phyloP scores from a whole-genome alignment of 2,113 vertebrate species.

The Gnathonemus longibarbis region DNA sequence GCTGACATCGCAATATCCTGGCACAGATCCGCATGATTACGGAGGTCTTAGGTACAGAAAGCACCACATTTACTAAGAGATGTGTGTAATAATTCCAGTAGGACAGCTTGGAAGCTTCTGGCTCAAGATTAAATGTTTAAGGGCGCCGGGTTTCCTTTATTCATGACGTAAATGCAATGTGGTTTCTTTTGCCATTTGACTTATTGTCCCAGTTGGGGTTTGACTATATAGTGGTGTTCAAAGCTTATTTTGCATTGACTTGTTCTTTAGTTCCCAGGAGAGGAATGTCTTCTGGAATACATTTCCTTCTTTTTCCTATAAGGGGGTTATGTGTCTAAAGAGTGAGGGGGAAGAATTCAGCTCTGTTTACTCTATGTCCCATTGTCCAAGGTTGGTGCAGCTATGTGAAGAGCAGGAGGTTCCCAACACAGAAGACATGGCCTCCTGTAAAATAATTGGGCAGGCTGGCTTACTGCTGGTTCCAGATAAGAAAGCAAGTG shows the following conservation, averaged over 20 bases:
- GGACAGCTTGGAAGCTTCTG: background rate
- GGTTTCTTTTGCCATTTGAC: background rate
- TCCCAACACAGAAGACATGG: conserved; percentile 10
- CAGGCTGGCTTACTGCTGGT: conserved; percentile 39
- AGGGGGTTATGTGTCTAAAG: background rate
- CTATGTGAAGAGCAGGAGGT: conserved; percentile 33
- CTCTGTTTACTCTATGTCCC: background rate
- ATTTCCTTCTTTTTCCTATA: background rate
- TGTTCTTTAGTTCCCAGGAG: background rate
- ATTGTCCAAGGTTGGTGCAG: background rate
- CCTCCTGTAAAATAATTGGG: conserved; percentile 4
- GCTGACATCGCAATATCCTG: conserved; percentile 1
- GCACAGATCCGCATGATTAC: background rate
- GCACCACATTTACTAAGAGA: background rate
- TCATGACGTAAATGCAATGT: background rate
- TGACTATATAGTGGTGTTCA: background rate
- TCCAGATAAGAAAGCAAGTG: conserved; percentile 50
- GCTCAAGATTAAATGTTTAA: background rate
- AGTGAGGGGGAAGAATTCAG: background rate
- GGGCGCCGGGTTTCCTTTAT: background rate
- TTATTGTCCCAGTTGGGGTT: background rate
- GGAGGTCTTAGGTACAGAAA: background rate
- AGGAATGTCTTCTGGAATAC: background rate
- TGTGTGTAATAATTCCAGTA: background rate
- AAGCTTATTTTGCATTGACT: background rate